Percentiles rank a stretch among this genome's conserved stretches.
These are phyloP conservation scores for Luscinia luscinia DNA, from an alignment of 2,797 vertebrate species.

Conservation along the genomic window DNA sequence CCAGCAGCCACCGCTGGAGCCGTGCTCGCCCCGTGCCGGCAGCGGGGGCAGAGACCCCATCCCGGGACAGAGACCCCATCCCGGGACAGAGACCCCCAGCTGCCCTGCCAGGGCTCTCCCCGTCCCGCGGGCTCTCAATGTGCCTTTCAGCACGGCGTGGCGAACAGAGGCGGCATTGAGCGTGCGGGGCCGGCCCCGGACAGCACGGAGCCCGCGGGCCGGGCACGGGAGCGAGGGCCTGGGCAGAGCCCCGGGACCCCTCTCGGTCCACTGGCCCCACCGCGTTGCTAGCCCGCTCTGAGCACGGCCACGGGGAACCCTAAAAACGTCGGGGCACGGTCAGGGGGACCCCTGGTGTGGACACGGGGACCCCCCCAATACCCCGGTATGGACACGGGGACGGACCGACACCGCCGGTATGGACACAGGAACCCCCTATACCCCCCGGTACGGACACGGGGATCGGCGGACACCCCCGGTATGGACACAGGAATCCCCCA, in stretches of 20 bases:
- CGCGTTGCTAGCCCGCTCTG: too few species aligned
- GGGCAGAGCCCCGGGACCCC: neutral
- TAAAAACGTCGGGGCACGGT: too few species aligned
- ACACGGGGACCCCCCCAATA: neutral
- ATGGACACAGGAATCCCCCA: too few species aligned
- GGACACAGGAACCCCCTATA: too few species aligned
- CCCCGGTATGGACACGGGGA: too few species aligned
- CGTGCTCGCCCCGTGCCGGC: fast-evolving
- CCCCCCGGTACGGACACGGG: neutral
- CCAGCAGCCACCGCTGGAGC: neutral
- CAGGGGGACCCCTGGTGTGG: fast-evolving
- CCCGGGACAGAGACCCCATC: neutral
- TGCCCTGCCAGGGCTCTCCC: neutral
- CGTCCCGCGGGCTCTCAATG: neutral
- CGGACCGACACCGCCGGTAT: too few species aligned
- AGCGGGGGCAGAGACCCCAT: neutral
- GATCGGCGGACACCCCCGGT: too few species aligned
- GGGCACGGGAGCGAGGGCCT: neutral
- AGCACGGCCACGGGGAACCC: neutral
- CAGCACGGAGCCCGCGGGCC: neutral
- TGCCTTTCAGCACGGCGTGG: neutral
- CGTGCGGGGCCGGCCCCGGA: neutral
- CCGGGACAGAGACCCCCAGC: neutral
- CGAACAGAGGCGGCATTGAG: slow-evolving; percentile 31
- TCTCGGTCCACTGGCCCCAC: neutral